Evolutionary conservation across 2,888 invertebrate species (phyloP).

Genomic region (Leptogaster cylindrica): DNA sequence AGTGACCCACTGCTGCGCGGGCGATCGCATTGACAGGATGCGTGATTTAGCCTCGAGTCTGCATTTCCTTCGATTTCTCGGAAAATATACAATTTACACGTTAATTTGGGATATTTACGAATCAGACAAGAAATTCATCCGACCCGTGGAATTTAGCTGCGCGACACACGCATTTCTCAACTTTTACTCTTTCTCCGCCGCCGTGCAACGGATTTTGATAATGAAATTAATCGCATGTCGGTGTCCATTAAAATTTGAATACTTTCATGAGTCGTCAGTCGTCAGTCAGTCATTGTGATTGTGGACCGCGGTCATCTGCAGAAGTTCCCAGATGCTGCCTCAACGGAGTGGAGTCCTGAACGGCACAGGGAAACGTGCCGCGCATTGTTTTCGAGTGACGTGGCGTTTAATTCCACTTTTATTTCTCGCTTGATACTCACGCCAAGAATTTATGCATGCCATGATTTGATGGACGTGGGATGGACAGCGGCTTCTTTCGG

Average conservation of each 20-base stretch:
- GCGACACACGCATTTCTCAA: constrained; percentile 1
- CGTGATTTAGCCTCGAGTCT: constrained; percentile 19
- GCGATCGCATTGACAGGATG: constrained; percentile 24
- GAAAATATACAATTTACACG: constrained; percentile 19
- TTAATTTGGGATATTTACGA: constrained; percentile 24
- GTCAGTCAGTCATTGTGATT: neutral
- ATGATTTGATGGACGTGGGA: constrained; percentile 31
- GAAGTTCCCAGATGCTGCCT: neutral
- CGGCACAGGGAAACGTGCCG: neutral
- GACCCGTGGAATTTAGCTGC: neutral
- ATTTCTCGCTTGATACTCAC: constrained; percentile 26
- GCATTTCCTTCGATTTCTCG: neutral
- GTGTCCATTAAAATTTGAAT: constrained; percentile 31
- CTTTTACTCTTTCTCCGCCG: neutral
- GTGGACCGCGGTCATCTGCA: too few species aligned
- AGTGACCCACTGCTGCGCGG: constrained; percentile 25
- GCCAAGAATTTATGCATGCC: constrained; percentile 12
- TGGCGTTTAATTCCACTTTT: constrained; percentile 21
- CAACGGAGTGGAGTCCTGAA: neutral
- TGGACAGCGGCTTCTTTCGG: constrained; percentile 2
- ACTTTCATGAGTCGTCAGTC: constrained; percentile 13
- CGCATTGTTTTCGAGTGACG: constrained; percentile 32
- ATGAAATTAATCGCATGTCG: constrained; percentile 31
- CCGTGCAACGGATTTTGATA: constrained; percentile 14
- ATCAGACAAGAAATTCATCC: neutral